A percentile compares a stretch with the other conserved stretches of the same genome.
Evolutionary conservation across 2,113 vertebrate species (phyloP).

Genomic region (Hydrolagus affinis): DNA sequence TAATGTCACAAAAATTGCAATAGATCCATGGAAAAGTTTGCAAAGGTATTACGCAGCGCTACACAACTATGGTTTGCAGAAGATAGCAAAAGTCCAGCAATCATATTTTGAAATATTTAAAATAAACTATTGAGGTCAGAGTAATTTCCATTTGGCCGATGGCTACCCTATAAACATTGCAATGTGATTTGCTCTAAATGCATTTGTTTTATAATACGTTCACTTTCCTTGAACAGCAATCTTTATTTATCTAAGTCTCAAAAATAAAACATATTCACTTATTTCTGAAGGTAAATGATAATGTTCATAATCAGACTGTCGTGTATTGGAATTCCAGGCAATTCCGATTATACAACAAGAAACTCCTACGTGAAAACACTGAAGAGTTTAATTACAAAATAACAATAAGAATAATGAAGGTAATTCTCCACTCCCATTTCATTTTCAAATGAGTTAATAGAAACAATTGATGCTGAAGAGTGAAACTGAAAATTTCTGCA

Average conservation of each 20-base stretch:
- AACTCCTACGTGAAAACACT: neutral
- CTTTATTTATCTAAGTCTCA: neutral
- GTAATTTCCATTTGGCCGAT: too few species aligned
- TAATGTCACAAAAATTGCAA: too few species aligned
- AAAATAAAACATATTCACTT: neutral
- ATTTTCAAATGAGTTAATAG: neutral
- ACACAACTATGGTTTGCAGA: too few species aligned
- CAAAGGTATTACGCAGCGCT: too few species aligned
- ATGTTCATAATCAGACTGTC: neutral
- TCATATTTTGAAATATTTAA: too few species aligned
- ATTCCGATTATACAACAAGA: conserved; percentile 9
- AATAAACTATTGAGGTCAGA: too few species aligned
- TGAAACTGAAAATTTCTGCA: neutral
- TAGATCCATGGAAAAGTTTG: too few species aligned
- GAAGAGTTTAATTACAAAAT: neutral
- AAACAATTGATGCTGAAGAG: neutral
- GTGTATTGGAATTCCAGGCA: neutral
- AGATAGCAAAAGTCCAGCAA: too few species aligned
- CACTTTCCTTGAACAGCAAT: neutral
- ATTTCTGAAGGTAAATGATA: neutral
- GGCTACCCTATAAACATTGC: too few species aligned
- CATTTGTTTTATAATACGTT: neutral
- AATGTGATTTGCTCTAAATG: too few species aligned
- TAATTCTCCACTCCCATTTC: neutral
- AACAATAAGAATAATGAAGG: neutral